Conservation (phyloP, 2,888 invertebrate genomes). For the Spisula subtruncata region DNA sequence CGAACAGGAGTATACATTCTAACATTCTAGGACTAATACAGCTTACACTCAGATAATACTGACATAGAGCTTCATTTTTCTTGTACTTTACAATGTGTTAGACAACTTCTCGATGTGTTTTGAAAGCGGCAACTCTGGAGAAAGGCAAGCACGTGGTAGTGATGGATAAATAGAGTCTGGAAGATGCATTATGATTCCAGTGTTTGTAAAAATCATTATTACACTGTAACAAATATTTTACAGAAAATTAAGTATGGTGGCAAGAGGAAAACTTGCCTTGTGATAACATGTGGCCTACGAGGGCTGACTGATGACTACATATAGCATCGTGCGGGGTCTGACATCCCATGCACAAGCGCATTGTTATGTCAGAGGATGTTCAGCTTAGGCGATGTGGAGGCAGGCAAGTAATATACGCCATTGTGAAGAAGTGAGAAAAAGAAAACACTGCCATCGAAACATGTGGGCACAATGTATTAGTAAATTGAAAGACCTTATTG, state of each 20-base stretch:
- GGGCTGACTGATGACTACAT: conserved; percentile 66
- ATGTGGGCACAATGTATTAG: too few species aligned
- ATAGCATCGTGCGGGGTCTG: conserved; percentile 63
- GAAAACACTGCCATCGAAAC: too few species aligned
- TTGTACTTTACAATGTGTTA: background rate
- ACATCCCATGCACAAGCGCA: background rate
- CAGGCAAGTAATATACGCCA: too few species aligned
- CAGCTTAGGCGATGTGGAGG: background rate
- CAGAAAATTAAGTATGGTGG: conserved; percentile 69
- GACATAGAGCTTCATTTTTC: background rate
- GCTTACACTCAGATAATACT: background rate
- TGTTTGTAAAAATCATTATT: conserved; percentile 59
- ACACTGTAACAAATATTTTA: conserved; percentile 68
- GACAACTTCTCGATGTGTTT: background rate
- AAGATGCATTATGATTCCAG: conserved; percentile 56
- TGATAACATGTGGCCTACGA: conserved; percentile 49
- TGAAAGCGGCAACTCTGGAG: conserved; percentile 13
- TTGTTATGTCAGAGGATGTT: background rate
- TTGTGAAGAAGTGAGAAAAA: too few species aligned
- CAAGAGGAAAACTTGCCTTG: conserved; percentile 56
- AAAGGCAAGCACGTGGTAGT: conserved; percentile 1
- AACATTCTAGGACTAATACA: too few species aligned
- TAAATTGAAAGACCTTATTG: background rate
- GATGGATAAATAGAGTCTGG: conserved; percentile 54
- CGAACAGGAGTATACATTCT: background rate